Percentiles rank a stretch among this genome's conserved stretches.
Evolutionary conservation across 1,140 invertebrate genomes (phyloP).

Genomic region (Drosophila subobscura): DNA sequence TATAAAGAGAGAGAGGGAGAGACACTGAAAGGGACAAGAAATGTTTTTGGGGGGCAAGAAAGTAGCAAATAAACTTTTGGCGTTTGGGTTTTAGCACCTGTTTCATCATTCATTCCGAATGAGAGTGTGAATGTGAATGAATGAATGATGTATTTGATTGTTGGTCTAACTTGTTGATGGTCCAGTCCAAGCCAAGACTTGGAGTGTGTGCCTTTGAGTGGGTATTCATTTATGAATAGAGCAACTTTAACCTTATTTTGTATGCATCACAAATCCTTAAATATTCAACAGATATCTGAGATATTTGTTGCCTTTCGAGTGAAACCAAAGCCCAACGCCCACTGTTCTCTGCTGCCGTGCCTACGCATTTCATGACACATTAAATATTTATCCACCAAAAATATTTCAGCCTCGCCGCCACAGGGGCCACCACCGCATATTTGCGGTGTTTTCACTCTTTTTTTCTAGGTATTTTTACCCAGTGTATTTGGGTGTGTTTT

Average conservation of each 20-base stretch:
- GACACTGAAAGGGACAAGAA: neutral
- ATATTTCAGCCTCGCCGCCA: slow-evolving; percentile 28
- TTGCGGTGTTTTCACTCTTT: slow-evolving; percentile 35
- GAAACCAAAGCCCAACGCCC: no score
- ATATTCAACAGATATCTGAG: neutral
- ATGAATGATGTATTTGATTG: slow-evolving; percentile 31
- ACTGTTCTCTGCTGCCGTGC: neutral
- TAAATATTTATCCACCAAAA: slow-evolving; percentile 62
- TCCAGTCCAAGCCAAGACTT: neutral
- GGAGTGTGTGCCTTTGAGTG: neutral
- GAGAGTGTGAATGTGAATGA: neutral
- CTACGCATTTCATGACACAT: slow-evolving; percentile 51
- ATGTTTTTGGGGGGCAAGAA: slow-evolving; percentile 8
- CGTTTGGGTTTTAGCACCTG: slow-evolving; percentile 9
- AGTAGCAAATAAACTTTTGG: slow-evolving; percentile 40
- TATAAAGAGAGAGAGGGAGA: slow-evolving; percentile 30
- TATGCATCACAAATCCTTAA: neutral
- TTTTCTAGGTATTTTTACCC: slow-evolving; percentile 4
- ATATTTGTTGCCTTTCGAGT: neutral
- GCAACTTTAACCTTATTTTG: neutral
- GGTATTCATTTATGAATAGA: no score
- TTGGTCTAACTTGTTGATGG: slow-evolving; percentile 7
- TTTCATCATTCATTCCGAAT: slow-evolving; percentile 16
- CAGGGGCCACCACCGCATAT: slow-evolving; percentile 31
- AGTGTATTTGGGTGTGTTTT: slow-evolving; percentile 4